Conservation (phyloP, 2,888 invertebrate species). For the Eulithis prunata region DNA sequence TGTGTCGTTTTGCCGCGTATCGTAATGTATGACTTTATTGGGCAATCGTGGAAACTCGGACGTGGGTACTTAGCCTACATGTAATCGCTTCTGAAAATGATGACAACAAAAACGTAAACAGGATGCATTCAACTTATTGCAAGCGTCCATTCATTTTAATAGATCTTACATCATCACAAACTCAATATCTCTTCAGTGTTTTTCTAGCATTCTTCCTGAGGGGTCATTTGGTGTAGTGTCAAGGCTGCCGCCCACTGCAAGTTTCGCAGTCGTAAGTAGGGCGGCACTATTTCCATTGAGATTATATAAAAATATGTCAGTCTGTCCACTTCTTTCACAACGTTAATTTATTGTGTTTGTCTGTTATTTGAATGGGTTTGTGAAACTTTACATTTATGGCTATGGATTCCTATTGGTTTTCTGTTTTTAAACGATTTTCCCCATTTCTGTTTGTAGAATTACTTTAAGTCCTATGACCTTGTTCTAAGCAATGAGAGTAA, state of each 20-base stretch:
- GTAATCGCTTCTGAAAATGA: constrained; percentile 41
- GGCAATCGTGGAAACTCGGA: constrained; percentile 42
- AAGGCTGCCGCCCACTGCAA: constrained; percentile 52
- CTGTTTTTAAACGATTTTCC: constrained; percentile 11
- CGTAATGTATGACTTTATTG: constrained; percentile 48
- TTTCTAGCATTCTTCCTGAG: constrained; percentile 30
- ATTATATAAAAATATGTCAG: constrained; percentile 57
- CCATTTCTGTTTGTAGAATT: not conserved
- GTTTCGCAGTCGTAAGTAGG: constrained; percentile 50
- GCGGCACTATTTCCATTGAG: constrained; percentile 63
- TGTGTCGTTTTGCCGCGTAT: constrained; percentile 61
- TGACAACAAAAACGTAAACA: not conserved
- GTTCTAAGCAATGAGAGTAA: not conserved
- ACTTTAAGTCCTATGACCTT: not conserved
- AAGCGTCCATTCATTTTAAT: not conserved
- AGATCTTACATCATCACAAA: constrained; percentile 2
- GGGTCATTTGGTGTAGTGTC: constrained; percentile 48
- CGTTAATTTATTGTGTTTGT: constrained; percentile 45
- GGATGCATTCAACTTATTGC: not conserved
- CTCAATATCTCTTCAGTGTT: constrained; percentile 10
- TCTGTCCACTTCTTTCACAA: constrained; percentile 64
- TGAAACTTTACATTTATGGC: constrained; percentile 29
- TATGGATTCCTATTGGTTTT: constrained; percentile 30
- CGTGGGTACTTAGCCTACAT: constrained; percentile 51
- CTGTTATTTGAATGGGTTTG: constrained; percentile 40